Evolutionary conservation across 2,113 vertebrate species (phyloP).

Genomic region (Dendrocopos noguchii): DNA sequence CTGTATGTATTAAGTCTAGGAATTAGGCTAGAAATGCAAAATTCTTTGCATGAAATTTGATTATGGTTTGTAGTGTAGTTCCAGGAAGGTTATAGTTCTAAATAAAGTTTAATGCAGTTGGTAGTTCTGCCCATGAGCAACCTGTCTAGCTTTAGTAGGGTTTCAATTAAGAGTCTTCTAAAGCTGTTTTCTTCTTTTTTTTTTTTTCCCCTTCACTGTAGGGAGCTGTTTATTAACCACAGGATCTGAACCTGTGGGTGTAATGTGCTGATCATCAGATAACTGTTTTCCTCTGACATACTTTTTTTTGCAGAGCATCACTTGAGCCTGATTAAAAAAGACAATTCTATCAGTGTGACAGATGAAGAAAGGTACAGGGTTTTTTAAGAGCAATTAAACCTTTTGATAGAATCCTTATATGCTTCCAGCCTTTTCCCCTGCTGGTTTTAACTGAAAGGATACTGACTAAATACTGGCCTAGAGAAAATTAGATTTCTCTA

Average conservation of each 20-base stretch:
- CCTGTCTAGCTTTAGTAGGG: neutral
- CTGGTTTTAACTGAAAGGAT: neutral
- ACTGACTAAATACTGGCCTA: neutral
- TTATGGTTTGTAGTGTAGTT: neutral
- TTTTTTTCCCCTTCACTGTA: neutral
- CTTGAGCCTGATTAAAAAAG: slow-evolving; percentile 24
- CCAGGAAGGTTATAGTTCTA: neutral
- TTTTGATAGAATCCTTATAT: neutral
- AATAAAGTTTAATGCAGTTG: neutral
- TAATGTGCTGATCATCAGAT: slow-evolving; percentile 71
- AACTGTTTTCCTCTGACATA: slow-evolving; percentile 70
- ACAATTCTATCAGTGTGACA: neutral
- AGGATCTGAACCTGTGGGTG: slow-evolving; percentile 39
- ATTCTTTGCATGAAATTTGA: neutral
- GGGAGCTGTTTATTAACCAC: slow-evolving; percentile 64
- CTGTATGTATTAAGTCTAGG: neutral
- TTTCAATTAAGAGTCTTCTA: neutral
- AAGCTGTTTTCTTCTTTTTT: neutral
- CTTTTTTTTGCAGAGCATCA: slow-evolving; percentile 10
- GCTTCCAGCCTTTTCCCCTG: neutral
- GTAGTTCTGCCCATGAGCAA: neutral
- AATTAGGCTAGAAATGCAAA: neutral
- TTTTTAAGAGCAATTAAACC: neutral
- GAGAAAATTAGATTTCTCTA: neutral
- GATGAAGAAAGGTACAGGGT: neutral